Percentiles rank a stretch among this genome's conserved stretches.
These are phyloP conservation scores for Limnephilus rhombicus DNA, from an alignment of 2,888 invertebrate species.

Conservation along the genomic window DNA sequence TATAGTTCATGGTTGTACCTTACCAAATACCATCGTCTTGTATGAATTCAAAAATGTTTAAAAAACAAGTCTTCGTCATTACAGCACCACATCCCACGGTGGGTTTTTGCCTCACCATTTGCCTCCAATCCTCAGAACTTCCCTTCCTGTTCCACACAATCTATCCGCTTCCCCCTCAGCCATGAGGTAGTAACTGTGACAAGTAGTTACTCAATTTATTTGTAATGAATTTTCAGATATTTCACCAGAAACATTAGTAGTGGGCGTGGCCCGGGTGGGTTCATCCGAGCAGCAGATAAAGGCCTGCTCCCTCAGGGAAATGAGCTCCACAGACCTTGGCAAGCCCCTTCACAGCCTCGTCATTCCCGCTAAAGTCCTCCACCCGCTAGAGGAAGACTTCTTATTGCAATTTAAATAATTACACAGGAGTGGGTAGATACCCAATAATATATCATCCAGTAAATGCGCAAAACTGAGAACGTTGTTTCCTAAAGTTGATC, in stretches of 20 bases:
- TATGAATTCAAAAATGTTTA: not conserved
- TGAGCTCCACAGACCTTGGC: constrained; percentile 87
- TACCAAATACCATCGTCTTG: not conserved
- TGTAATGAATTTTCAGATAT: constrained; percentile 67
- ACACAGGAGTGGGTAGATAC: not conserved
- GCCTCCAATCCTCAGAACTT: no score
- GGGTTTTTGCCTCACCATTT: no score
- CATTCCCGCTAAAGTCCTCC: constrained; percentile 88
- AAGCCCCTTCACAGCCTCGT: constrained; percentile 96
- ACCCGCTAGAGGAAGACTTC: constrained; percentile 95
- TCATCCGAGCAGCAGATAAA: constrained; percentile 89
- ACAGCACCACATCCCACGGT: no score
- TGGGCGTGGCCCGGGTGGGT: constrained; percentile 96
- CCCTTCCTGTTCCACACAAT: no score
- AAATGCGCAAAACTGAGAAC: not conserved
- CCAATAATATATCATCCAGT: not conserved
- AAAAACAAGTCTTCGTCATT: no score
- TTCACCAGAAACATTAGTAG: constrained; percentile 81
- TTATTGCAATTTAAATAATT: constrained; percentile 81
- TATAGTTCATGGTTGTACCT: not conserved
- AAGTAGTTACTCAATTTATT: not conserved
- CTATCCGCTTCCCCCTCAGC: no score
- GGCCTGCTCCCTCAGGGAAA: constrained; percentile 84
- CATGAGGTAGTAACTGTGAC: no score
- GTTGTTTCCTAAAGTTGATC: not conserved